phyloP scores from a whole-genome alignment of 2,888 invertebrate genomes.

The Sesia apiformis region DNA sequence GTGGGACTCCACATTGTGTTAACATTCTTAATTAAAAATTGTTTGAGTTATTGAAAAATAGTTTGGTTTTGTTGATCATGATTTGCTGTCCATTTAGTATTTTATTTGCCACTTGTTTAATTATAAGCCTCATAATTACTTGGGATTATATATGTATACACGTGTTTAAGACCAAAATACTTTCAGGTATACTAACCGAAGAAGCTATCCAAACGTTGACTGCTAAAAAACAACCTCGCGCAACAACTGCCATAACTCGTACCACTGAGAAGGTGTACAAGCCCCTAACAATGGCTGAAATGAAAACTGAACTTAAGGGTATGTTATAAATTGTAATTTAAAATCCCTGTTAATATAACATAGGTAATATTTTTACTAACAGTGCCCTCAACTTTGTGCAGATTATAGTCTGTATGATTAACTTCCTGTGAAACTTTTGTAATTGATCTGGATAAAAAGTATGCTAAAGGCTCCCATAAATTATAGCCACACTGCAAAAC shows the following conservation, averaged over 20 bases:
- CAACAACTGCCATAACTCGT: conserved; percentile 23
- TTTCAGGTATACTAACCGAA: conserved; percentile 41
- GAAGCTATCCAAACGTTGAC: conserved; percentile 33
- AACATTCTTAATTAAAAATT: too few relatives aligned
- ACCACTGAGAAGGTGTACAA: conserved; percentile 36
- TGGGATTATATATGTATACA: too few relatives aligned
- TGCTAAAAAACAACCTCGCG: conserved; percentile 34
- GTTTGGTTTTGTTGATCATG: too few relatives aligned
- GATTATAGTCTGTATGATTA: neutral
- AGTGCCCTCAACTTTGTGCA: neutral
- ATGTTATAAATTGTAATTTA: conserved; percentile 3
- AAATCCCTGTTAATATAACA: neutral
- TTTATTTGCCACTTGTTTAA: too few relatives aligned
- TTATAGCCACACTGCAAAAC: too few relatives aligned
- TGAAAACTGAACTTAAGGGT: conserved; percentile 40
- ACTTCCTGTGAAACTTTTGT: neutral
- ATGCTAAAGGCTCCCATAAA: neutral
- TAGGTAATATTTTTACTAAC: too few relatives aligned
- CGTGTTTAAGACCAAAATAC: neutral
- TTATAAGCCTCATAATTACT: too few relatives aligned
- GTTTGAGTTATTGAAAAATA: too few relatives aligned
- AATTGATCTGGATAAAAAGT: neutral
- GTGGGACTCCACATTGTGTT: too few relatives aligned
- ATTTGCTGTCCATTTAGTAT: too few relatives aligned
- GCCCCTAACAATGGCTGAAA: conserved; percentile 49